Conservation (phyloP, 2,888 invertebrate species). For the Melangyna quadrimaculata region DNA sequence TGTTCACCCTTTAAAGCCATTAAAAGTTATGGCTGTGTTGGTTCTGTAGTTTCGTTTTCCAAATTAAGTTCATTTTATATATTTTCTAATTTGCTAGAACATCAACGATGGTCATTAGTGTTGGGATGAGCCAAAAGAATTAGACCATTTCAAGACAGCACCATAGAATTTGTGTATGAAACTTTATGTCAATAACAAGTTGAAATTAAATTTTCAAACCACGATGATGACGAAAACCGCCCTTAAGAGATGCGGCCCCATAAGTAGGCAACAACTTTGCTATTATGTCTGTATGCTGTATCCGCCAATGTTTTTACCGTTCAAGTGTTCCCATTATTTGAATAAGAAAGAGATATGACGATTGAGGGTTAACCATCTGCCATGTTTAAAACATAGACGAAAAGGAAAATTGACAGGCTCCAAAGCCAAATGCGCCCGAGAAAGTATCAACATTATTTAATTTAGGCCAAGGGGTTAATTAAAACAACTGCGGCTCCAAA, state of each 20-base stretch:
- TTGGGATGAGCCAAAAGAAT: neutral
- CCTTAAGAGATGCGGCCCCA: neutral
- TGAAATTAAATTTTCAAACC: neutral
- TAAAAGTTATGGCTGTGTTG: neutral
- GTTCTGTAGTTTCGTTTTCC: neutral
- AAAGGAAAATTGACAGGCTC: constrained; percentile 22
- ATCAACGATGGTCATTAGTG: neutral
- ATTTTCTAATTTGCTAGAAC: too few species aligned
- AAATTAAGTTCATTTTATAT: neutral
- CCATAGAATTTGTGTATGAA: neutral
- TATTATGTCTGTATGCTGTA: neutral
- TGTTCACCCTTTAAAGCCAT: neutral
- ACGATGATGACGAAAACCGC: neutral
- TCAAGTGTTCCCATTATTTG: neutral
- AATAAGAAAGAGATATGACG: neutral
- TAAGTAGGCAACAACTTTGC: neutral
- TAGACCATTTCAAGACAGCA: neutral
- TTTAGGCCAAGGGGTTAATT: constrained; percentile 72
- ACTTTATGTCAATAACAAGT: neutral
- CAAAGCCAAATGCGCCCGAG: constrained; percentile 17
- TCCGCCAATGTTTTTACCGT: neutral
- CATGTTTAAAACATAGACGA: neutral
- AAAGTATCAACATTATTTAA: constrained; percentile 68
- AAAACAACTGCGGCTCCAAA: constrained; percentile 69
- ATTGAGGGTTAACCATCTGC: constrained; percentile 3